These are phyloP conservation scores for Diplodus puntazzo DNA, from an alignment of 2,797 vertebrate genomes.

Conservation along the genomic window DNA sequence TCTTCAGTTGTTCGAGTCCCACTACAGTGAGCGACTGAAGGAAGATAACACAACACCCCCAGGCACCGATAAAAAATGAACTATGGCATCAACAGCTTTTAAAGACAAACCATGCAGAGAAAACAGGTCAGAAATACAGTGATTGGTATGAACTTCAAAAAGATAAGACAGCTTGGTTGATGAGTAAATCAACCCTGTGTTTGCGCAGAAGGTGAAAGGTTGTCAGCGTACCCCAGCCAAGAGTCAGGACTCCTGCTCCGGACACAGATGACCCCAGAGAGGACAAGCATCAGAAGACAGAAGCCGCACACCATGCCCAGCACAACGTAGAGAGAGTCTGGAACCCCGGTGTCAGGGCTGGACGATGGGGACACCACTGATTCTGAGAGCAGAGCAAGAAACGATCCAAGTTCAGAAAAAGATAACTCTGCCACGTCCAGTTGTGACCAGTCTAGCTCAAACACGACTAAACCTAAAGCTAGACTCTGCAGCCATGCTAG, in stretches of 20 bases:
- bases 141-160: background rate
- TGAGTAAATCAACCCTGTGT: constrained; percentile 26
- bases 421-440: background rate
- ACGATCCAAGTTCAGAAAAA: background rate
- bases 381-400: constrained; percentile 61
- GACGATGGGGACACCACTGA: constrained; percentile 84
- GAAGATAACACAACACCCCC: constrained; percentile 25
- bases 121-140: background rate
- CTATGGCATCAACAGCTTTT: background rate
- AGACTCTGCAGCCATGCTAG: background rate
- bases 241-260: constrained; percentile 84
- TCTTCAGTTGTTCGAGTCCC: constrained; percentile 27
- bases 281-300: constrained; percentile 84
- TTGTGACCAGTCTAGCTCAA: background rate
- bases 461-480: background rate
- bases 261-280: constrained; percentile 85
- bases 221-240: constrained; percentile 87
- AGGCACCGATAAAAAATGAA: background rate
- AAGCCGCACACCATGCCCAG: constrained; percentile 88
- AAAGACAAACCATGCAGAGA: background rate
- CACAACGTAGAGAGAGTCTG: constrained; percentile 82
- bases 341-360: constrained; percentile 80
- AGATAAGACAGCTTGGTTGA: constrained; percentile 12
- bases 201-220: constrained; percentile 7
- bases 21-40: background rate